Percentiles rank a stretch among this genome's conserved stretches.
Conservation (phyloP, 1,140 invertebrate genomes). For the Hypsibius dujardini region DNA sequence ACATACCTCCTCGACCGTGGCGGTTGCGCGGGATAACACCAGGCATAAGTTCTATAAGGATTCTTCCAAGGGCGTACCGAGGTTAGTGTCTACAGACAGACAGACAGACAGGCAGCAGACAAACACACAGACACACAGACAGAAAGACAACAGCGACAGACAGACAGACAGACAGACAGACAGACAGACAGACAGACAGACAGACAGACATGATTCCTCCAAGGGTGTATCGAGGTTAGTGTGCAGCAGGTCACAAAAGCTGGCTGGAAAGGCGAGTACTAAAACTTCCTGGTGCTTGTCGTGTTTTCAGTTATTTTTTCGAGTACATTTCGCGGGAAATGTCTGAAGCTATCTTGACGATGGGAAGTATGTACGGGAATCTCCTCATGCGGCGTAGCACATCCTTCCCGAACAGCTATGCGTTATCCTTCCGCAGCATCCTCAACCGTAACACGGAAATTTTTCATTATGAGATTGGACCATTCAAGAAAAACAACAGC, state of each 20-base stretch:
- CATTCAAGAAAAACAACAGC: background rate
- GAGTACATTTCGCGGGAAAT: slow-evolving; percentile 12
- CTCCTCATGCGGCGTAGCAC: slow-evolving; percentile 8
- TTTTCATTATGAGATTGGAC: slow-evolving; percentile 8
- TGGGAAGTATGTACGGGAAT: slow-evolving; percentile 12
- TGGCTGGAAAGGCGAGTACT: too few relatives aligned
- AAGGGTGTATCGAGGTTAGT: too few relatives aligned
- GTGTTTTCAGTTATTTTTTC: slow-evolving; percentile 14
- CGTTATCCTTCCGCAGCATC: slow-evolving; percentile 7
- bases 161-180: too few relatives aligned
- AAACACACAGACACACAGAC: too few relatives aligned
- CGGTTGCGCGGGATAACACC: background rate
- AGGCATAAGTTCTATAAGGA: slow-evolving; percentile 12
- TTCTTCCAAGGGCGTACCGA: background rate
- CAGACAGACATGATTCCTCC: too few relatives aligned
- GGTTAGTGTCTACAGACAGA: background rate
- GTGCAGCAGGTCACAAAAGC: too few relatives aligned
- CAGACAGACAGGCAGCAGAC: background rate
- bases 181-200: too few relatives aligned
- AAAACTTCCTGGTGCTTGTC: background rate
- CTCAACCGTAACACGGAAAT: slow-evolving; percentile 7
- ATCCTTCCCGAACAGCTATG: slow-evolving; percentile 7
- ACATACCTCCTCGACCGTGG: background rate
- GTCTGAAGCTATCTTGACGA: background rate
- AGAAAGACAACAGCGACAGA: too few relatives aligned